Percentiles rank a stretch among this genome's conserved stretches.
phyloP scores from a whole-genome alignment of 2,888 invertebrate species.

The Chrysina gloriosa region DNA sequence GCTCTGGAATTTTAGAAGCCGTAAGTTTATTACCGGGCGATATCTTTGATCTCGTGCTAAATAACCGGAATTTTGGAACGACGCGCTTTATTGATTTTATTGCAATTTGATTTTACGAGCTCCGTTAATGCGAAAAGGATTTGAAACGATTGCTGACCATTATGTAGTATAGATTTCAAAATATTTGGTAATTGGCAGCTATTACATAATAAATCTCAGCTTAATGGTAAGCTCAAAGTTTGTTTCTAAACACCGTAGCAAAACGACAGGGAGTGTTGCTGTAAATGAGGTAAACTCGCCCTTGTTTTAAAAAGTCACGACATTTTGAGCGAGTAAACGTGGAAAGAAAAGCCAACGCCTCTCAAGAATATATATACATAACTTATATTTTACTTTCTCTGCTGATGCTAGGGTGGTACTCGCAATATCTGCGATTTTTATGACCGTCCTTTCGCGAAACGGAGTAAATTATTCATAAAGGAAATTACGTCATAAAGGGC shows the following conservation, averaged over 20 bases:
- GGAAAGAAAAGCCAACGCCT: neutral
- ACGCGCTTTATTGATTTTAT: too few species aligned
- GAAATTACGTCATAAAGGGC: constrained; percentile 58
- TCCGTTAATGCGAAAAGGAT: too few species aligned
- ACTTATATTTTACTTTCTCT: constrained; percentile 5
- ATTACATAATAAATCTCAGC: too few species aligned
- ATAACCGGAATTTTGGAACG: neutral
- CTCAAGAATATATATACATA: neutral
- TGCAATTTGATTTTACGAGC: too few species aligned
- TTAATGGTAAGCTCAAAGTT: too few species aligned
- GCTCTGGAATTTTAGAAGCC: neutral
- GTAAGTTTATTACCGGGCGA: neutral
- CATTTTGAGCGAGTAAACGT: neutral
- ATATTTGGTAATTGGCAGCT: too few species aligned
- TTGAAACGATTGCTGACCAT: too few species aligned
- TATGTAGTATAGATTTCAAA: too few species aligned
- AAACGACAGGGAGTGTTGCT: neutral
- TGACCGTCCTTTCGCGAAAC: constrained; percentile 45
- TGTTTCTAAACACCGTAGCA: too few species aligned
- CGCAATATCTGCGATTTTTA: constrained; percentile 37
- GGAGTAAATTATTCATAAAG: constrained; percentile 58
- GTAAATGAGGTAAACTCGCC: neutral
- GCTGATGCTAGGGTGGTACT: neutral
- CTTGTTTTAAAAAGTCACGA: neutral
- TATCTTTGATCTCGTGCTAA: neutral